Percentiles rank a stretch among this genome's conserved stretches.
Conservation (phyloP, 2,888 invertebrate genomes). For the Cephus pygmeus region DNA sequence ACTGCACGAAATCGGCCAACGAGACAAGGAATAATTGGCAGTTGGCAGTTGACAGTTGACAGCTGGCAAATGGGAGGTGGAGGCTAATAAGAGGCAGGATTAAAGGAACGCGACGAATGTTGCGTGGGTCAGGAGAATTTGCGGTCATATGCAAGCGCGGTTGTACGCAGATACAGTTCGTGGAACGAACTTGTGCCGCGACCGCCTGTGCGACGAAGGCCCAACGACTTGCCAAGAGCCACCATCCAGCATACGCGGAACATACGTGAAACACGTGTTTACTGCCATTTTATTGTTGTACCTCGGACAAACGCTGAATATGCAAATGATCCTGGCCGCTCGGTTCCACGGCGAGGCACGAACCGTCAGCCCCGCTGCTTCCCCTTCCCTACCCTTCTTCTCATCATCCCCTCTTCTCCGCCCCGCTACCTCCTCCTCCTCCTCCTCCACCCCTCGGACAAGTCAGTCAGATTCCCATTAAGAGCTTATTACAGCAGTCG, state of each 20-base stretch:
- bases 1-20: no score
- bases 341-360: not conserved
- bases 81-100: no score
- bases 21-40: no score
- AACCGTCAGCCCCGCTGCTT: no score
- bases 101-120: no score
- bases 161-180: not conserved
- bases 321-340: constrained; percentile 24
- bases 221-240: no score
- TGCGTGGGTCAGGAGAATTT: constrained; percentile 28
- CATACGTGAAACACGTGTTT: constrained; percentile 44
- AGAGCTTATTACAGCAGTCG: no score
- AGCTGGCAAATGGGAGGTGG: no score
- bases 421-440: not conserved
- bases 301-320: constrained; percentile 20
- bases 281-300: constrained; percentile 49
- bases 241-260: no score
- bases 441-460: not conserved
- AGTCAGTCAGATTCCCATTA: not conserved
- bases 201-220: no score
- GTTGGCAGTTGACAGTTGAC: no score
- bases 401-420: not conserved
- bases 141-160: constrained; percentile 13
- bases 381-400: not conserved
- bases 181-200: not conserved